These are phyloP conservation scores for Smittia aterrima DNA, from an alignment of 2,888 invertebrate genomes.

Conservation along the genomic window DNA sequence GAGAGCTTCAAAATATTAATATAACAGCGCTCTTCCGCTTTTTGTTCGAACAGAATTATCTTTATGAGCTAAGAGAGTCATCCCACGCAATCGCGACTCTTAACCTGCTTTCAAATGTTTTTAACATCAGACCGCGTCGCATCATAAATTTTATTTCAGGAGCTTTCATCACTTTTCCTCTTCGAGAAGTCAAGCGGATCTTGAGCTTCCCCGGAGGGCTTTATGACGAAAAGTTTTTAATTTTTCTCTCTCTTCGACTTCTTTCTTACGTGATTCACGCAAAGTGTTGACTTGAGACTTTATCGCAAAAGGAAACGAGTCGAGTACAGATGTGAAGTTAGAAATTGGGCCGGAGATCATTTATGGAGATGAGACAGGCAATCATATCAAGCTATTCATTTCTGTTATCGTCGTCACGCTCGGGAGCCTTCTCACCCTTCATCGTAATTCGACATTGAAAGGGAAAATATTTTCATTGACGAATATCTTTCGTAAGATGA, in stretches of 20 bases:
- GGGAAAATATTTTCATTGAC: too few relatives aligned
- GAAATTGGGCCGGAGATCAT: neutral
- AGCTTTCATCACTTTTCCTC: neutral
- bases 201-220: neutral
- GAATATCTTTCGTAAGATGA: too few relatives aligned
- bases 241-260: neutral
- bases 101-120: too few relatives aligned
- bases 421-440: neutral
- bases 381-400: constrained; percentile 10
- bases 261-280: too few relatives aligned
- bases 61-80: too few relatives aligned
- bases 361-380: constrained; percentile 16
- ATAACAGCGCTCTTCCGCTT: neutral
- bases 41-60: too few relatives aligned
- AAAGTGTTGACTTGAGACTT: neutral
- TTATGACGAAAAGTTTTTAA: constrained; percentile 18
- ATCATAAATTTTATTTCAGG: neutral
- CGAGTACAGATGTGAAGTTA: neutral
- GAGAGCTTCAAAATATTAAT: too few relatives aligned
- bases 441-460: neutral
- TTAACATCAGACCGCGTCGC: neutral
- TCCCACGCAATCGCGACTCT: too few relatives aligned
- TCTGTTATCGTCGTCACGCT: constrained; percentile 5
- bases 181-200: neutral
- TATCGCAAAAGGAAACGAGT: neutral